Conservation (phyloP, 2,888 invertebrate species). For the Drosophila greeni region DNA sequence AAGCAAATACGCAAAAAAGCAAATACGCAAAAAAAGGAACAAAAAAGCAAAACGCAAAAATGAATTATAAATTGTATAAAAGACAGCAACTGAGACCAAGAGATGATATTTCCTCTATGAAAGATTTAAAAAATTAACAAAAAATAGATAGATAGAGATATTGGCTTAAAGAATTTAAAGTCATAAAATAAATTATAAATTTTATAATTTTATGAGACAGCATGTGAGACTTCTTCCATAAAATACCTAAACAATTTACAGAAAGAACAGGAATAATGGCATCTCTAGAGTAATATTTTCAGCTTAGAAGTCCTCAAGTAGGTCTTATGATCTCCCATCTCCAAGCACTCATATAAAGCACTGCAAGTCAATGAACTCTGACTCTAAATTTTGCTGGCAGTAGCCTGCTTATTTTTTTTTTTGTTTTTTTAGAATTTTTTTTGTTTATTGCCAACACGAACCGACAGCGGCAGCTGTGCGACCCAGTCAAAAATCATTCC, state of each 20-base stretch:
- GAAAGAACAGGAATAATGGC: too few relatives aligned
- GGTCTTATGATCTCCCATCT: background rate
- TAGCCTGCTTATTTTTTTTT: background rate
- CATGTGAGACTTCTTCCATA: too few relatives aligned
- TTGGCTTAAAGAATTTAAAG: too few relatives aligned
- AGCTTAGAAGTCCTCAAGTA: background rate
- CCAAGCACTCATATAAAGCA: constrained; percentile 4
- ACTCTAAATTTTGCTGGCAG: background rate
- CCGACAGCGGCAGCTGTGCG: constrained; percentile 25
- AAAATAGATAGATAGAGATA: too few relatives aligned
- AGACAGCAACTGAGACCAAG: background rate
- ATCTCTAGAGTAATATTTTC: background rate
- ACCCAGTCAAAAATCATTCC: constrained; percentile 26
- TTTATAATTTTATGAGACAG: too few relatives aligned
- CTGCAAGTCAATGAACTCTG: constrained; percentile 14
- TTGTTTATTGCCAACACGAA: constrained; percentile 36
- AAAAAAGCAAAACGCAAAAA: too few relatives aligned
- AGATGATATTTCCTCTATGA: background rate
- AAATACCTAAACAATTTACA: too few relatives aligned
- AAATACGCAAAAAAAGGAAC: too few relatives aligned
- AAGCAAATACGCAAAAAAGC: too few relatives aligned
- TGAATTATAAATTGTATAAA: background rate
- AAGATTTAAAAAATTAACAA: background rate
- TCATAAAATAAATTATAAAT: too few relatives aligned
- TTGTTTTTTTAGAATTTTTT: constrained; percentile 9